phyloP scores from a whole-genome alignment of 2,888 invertebrate genomes.

The Oscheius sp. region DNA sequence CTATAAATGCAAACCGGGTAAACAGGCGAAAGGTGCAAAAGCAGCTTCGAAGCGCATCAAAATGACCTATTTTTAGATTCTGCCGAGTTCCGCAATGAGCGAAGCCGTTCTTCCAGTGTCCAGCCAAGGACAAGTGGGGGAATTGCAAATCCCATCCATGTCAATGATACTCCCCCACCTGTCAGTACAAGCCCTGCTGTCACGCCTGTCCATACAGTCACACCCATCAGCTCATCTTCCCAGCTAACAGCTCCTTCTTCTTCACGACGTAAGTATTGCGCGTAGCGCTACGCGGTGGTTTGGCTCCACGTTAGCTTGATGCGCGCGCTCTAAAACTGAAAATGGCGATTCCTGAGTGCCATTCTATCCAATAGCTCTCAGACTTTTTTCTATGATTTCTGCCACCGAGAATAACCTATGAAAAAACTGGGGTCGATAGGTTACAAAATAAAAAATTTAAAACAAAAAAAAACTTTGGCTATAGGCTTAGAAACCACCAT shows the following conservation, averaged over 20 bases:
- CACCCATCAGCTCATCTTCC: background rate
- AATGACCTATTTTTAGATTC: constrained; percentile 20
- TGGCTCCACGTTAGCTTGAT: too few relatives aligned
- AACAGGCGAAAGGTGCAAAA: constrained; percentile 12
- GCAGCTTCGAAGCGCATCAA: background rate
- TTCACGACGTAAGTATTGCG: constrained; percentile 2
- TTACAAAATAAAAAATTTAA: too few relatives aligned
- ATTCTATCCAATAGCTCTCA: too few relatives aligned
- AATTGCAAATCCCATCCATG: constrained; percentile 25
- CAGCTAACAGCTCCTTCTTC: background rate
- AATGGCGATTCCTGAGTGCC: too few relatives aligned
- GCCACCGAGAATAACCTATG: too few relatives aligned
- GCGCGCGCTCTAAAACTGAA: too few relatives aligned
- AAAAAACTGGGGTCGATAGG: too few relatives aligned
- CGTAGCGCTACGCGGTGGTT: too few relatives aligned
- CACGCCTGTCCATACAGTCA: background rate
- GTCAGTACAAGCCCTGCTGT: background rate
- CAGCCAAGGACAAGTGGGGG: constrained; percentile 13
- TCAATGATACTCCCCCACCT: constrained; percentile 16
- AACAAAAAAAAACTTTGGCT: too few relatives aligned
- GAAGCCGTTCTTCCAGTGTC: constrained; percentile 21
- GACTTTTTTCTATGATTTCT: too few relatives aligned
- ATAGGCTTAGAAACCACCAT: too few relatives aligned
- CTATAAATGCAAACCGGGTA: background rate
- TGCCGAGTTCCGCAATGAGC: constrained; percentile 12